Percentiles rank a stretch among this genome's conserved stretches.
Conservation (phyloP, 2,888 invertebrate genomes). For the Stenodema calcarata region DNA sequence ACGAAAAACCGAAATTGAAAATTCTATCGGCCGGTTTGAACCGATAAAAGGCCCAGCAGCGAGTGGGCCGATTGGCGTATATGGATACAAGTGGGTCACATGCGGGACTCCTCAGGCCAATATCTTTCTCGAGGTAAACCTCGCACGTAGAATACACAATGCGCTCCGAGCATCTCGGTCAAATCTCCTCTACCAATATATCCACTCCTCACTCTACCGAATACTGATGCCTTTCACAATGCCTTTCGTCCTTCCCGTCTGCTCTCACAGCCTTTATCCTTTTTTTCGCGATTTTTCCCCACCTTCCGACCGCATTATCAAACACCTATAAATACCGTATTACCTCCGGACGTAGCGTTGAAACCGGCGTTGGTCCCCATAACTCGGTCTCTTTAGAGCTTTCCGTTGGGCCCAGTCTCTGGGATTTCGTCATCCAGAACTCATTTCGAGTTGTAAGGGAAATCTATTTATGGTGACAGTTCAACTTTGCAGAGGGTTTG, state of each 20-base stretch:
- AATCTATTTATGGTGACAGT: neutral
- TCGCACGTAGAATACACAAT: conserved; percentile 51
- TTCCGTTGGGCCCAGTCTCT: neutral
- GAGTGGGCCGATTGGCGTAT: conserved; percentile 14
- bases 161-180: conserved; percentile 32
- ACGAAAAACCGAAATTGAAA: conserved; percentile 14
- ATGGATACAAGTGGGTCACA: conserved; percentile 47
- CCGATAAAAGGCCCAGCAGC: neutral
- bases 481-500: too few species aligned
- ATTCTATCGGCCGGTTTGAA: neutral
- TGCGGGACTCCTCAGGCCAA: conserved; percentile 28
- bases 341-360: neutral
- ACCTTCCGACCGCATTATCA: neutral
- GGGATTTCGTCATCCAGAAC: neutral
- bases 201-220: conserved; percentile 8
- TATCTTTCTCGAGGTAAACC: conserved; percentile 49
- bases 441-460: neutral
- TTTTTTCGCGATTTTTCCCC: neutral
- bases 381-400: neutral
- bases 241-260: neutral
- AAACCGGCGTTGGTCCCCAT: neutral
- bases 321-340: neutral
- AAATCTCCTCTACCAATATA: conserved; percentile 39
- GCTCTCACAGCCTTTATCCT: neutral
- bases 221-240: conserved; percentile 42